phyloP scores from a whole-genome alignment of 2,888 invertebrate species.

The Hetaerina titia region DNA sequence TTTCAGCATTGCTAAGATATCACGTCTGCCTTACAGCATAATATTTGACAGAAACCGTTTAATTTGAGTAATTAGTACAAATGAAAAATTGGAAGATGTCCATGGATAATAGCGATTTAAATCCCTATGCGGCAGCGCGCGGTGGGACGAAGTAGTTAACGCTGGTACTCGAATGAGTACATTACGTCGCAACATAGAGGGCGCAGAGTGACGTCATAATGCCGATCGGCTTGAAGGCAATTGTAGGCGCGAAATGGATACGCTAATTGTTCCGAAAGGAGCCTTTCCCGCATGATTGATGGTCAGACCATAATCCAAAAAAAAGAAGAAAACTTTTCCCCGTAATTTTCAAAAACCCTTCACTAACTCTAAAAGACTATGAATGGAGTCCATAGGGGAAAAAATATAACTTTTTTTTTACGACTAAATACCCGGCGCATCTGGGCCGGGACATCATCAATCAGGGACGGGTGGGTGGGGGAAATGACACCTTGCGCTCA shows the following conservation, averaged over 20 bases:
- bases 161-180: not conserved
- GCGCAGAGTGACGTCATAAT: conserved; percentile 13
- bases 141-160: not conserved
- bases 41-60: not conserved
- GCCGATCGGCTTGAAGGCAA: not conserved
- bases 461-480: not conserved
- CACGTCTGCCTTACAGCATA: not conserved
- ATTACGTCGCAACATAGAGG: not conserved
- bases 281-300: conserved; percentile 32
- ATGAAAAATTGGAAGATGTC: not conserved
- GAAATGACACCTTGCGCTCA: conserved; percentile 43
- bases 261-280: conserved; percentile 54
- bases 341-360: conserved; percentile 40
- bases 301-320: not conserved
- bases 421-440: conserved; percentile 56
- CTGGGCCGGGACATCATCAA: conserved; percentile 62
- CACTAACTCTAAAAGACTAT: conserved; percentile 47
- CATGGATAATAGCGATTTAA: not conserved
- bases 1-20: not conserved
- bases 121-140: not conserved
- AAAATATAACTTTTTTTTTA: conserved; percentile 46
- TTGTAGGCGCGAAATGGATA: conserved; percentile 10
- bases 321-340: not conserved
- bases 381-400: conserved; percentile 37
- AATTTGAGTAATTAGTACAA: no score